These are phyloP conservation scores for Limenitis camilla DNA, from an alignment of 2,888 invertebrate genomes.

Conservation along the genomic window DNA sequence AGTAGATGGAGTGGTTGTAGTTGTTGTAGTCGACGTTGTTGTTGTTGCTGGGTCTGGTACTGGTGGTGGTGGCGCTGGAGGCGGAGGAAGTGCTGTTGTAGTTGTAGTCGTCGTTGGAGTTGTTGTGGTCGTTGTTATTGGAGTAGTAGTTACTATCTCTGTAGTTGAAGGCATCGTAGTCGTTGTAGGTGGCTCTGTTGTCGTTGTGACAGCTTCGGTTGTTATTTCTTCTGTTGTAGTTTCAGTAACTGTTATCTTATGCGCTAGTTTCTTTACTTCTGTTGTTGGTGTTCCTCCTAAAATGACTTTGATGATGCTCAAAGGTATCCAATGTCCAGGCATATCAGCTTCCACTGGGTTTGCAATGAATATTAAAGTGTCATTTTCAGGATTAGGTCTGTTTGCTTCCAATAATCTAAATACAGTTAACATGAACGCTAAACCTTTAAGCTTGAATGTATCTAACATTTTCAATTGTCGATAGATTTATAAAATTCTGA, in stretches of 20 bases:
- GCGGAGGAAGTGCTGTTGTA: constrained; percentile 1
- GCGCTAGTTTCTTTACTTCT: constrained; percentile 8
- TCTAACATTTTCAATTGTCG: background rate
- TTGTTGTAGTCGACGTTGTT: constrained; percentile 12
- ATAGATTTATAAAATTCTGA: constrained; percentile 3
- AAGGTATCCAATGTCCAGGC: constrained; percentile 54
- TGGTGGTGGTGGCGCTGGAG: constrained; percentile 13
- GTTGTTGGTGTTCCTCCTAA: constrained; percentile 27
- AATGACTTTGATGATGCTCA: constrained; percentile 44
- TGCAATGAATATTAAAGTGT: constrained; percentile 40
- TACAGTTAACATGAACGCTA: background rate
- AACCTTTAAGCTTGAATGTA: background rate
- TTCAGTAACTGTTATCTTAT: constrained; percentile 7
- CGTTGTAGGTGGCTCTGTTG: too few species aligned
- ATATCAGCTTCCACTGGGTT: constrained; percentile 50
- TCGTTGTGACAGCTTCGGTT: background rate
- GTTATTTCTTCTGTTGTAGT: too few species aligned
- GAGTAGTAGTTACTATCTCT: constrained; percentile 6
- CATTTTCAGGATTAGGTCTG: constrained; percentile 31
- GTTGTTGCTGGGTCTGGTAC: constrained; percentile 13
- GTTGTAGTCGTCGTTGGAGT: constrained; percentile 2
- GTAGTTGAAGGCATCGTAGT: constrained; percentile 4
- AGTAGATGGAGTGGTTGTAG: constrained; percentile 15
- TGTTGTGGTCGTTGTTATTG: background rate
- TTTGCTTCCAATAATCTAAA: constrained; percentile 1